Percentiles rank a stretch among this genome's conserved stretches.
Evolutionary conservation across 2,797 vertebrate genomes (phyloP).

Genomic region (Syngnathus rostellatus): DNA sequence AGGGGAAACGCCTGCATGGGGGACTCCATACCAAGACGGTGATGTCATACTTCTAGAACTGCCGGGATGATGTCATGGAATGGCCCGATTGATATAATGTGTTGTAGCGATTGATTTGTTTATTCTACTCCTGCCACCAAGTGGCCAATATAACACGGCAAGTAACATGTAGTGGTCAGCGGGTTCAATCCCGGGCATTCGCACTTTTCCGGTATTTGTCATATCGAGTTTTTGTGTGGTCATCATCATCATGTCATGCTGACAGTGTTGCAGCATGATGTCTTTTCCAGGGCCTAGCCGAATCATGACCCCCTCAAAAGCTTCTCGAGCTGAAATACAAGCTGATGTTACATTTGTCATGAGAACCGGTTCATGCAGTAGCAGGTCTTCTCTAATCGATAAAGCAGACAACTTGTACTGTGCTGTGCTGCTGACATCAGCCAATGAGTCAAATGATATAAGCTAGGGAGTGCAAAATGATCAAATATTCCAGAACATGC

Average conservation of each 20-base stretch:
- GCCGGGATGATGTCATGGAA: constrained; percentile 27
- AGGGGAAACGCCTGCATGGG: constrained; percentile 1
- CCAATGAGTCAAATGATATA: background rate
- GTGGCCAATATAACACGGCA: no score
- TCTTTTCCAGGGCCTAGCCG: constrained; percentile 32
- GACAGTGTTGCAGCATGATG: constrained; percentile 12
- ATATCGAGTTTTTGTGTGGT: background rate
- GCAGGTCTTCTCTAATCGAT: background rate
- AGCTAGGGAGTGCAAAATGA: background rate
- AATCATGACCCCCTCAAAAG: constrained; percentile 12
- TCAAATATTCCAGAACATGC: background rate
- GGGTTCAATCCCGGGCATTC: background rate
- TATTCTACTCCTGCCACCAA: no score
- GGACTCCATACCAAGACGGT: constrained; percentile 38
- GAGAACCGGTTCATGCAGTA: background rate
- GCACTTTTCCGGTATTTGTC: background rate
- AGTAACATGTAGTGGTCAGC: background rate
- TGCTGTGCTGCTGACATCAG: constrained; percentile 14
- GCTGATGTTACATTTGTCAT: constrained; percentile 22
- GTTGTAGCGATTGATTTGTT: no score
- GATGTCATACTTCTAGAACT: constrained; percentile 66
- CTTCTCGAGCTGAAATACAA: constrained; percentile 13
- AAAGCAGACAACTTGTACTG: constrained; percentile 5
- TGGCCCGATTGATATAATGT: background rate
- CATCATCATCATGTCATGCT: constrained; percentile 10